Evolutionary conservation across 2,797 vertebrate genomes (phyloP), one percentile per base, ranked within the genome.

Genomic region (Peromyscus attwateri): DNA sequence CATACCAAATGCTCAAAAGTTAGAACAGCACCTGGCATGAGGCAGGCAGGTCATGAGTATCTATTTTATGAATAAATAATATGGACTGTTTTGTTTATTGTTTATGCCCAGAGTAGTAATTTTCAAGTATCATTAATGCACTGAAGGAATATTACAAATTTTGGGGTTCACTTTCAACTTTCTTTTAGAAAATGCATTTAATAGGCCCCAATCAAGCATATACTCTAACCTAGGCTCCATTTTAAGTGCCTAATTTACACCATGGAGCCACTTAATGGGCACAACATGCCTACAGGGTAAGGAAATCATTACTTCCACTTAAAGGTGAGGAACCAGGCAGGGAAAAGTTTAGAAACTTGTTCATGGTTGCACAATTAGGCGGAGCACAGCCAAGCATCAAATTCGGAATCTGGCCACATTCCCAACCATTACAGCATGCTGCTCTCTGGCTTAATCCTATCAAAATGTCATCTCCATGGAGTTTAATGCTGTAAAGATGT

Each of bases 401-500:
- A 93, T 57, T 85, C 4, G 71, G 60, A 93, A 49, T 88, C 80
- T 92, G 89, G 84, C 62, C n/a, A 60, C 31, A 9, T 92, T 94
- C 66, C 84, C 88, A 93, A 73, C 29, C 29, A 82, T 70, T 43
- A 91, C 6, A 62, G 49, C 43, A 71, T 34, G 43, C 46, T 81
- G 77, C 37, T 89, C 92, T 55, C 70, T 87, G 64, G 46, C 27
- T 95, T 83, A 88, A 85, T 92, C 34, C 81, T 90, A 82, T 84
- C 80, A 93, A 93, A 94, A 93, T 83, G 77, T 43, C 77, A 94
- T 89, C 64, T 95, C 52, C 17, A 0, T 83, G 85, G 81, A 95
- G 4, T 57, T 94, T 68, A 85, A 89, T 46, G 57, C 75, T 92
- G 29, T 71, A 37, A 96, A 92, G 75, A 90, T 40, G 52, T 77